Conservation (phyloP, 2,113 vertebrate genomes). For the Uropsilus gracilis region DNA sequence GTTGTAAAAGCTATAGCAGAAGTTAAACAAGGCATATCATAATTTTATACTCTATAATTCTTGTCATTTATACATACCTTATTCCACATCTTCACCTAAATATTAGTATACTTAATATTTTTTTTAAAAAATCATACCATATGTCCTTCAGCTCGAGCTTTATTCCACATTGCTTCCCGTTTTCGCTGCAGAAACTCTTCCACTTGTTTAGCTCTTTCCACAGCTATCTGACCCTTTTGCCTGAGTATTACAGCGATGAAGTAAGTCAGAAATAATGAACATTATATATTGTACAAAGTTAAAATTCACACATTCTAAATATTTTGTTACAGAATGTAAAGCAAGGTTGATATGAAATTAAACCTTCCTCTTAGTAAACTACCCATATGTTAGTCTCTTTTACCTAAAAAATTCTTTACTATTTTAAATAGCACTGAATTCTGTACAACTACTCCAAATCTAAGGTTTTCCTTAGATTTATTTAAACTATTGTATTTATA, state of each 20-base stretch:
- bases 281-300: background rate
- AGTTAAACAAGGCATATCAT: background rate
- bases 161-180: conserved; percentile 96
- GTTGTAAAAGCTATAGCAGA: conserved; percentile 36
- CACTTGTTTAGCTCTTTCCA: conserved; percentile 92
- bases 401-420: conserved; percentile 27
- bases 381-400: conserved; percentile 24
- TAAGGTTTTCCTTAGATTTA: conserved; percentile 33
- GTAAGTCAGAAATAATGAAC: conserved; percentile 70
- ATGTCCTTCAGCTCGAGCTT: conserved; percentile 97
- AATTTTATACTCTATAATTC: background rate
- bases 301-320: conserved; percentile 34
- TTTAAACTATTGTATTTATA: background rate
- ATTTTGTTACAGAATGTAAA: conserved; percentile 30
- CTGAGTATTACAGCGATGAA: conserved; percentile 84
- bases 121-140: conserved; percentile 89
- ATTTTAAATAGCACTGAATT: conserved; percentile 52
- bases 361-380: background rate
- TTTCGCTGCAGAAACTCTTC: conserved; percentile 97
- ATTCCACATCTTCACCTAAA: conserved; percentile 42
- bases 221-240: conserved; percentile 87
- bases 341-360: conserved; percentile 15
- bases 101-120: conserved; percentile 35
- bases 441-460: background rate
- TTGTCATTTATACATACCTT: conserved; percentile 56